Conservation (phyloP, 2,797 vertebrate species). For the Babyrousa celebensis region DNA sequence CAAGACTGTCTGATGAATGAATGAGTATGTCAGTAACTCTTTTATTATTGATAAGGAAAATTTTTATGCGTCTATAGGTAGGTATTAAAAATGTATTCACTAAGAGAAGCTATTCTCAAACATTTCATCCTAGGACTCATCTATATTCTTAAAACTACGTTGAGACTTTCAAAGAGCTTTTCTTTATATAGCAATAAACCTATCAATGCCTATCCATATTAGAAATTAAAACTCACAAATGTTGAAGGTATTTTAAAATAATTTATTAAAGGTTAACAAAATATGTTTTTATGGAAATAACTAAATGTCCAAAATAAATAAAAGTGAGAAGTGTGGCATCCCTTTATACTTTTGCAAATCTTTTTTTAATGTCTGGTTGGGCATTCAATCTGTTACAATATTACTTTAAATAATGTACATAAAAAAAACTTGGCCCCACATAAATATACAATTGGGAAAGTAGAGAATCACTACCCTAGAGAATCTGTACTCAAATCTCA, state of each 20-base stretch:
- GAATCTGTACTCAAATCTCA: neutral
- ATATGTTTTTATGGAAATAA: neutral
- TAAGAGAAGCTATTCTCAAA: neutral
- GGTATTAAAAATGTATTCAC: neutral
- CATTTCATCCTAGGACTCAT: neutral
- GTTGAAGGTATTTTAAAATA: neutral
- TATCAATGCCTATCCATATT: too few species aligned
- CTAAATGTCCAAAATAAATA: slow-evolving; percentile 24
- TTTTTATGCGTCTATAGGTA: neutral
- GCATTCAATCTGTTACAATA: neutral
- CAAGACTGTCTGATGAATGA: neutral
- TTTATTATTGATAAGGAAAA: neutral
- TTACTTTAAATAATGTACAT: neutral
- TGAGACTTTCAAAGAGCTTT: neutral
- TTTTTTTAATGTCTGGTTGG: neutral
- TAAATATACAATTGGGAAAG: neutral
- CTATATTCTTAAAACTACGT: neutral
- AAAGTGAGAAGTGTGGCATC: neutral
- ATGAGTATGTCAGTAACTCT: neutral
- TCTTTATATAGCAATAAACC: neutral
- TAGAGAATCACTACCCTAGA: neutral
- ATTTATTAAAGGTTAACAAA: neutral
- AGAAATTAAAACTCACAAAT: slow-evolving; percentile 20
- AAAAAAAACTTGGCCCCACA: neutral
- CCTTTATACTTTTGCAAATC: neutral